phyloP scores from a whole-genome alignment of 2,888 invertebrate genomes.

The Noctuana brunneofusca region DNA sequence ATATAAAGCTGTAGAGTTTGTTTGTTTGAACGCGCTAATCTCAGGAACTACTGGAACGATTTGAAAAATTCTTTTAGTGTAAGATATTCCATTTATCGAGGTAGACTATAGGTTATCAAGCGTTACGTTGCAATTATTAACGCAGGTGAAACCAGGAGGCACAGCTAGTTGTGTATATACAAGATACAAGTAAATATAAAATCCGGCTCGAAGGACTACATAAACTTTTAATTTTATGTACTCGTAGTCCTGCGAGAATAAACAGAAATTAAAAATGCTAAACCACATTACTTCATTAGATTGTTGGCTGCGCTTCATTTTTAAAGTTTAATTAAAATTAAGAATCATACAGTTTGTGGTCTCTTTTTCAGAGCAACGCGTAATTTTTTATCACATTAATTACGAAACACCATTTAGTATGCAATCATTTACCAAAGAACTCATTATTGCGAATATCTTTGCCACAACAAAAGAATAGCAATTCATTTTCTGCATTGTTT shows the following conservation, averaged over 20 bases:
- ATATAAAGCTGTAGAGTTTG: too few relatives aligned
- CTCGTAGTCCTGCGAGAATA: background rate
- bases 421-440: slow-evolving; percentile 35
- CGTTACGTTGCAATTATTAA: too few relatives aligned
- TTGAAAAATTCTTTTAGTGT: too few relatives aligned
- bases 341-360: slow-evolving; percentile 11
- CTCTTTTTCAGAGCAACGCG: slow-evolving; percentile 3
- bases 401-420: slow-evolving; percentile 29
- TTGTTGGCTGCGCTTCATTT: slow-evolving; percentile 8
- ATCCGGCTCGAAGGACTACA: slow-evolving; percentile 21
- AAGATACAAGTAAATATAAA: background rate
- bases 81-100: too few relatives aligned
- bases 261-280: slow-evolving; percentile 11
- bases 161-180: background rate
- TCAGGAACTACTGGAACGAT: too few relatives aligned
- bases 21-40: too few relatives aligned
- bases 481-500: slow-evolving; percentile 33
- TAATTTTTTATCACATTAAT: slow-evolving; percentile 28
- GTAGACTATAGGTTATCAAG: too few relatives aligned
- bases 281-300: slow-evolving; percentile 22
- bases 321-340: slow-evolving; percentile 23
- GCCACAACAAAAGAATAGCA: slow-evolving; percentile 34
- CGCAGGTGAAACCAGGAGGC: too few relatives aligned
- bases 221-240: background rate
- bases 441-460: slow-evolving; percentile 32